Percentiles rank a stretch among this genome's conserved stretches.
Evolutionary conservation across 2,797 vertebrate genomes (phyloP).

Genomic region (Melanotaenia trifasciata): DNA sequence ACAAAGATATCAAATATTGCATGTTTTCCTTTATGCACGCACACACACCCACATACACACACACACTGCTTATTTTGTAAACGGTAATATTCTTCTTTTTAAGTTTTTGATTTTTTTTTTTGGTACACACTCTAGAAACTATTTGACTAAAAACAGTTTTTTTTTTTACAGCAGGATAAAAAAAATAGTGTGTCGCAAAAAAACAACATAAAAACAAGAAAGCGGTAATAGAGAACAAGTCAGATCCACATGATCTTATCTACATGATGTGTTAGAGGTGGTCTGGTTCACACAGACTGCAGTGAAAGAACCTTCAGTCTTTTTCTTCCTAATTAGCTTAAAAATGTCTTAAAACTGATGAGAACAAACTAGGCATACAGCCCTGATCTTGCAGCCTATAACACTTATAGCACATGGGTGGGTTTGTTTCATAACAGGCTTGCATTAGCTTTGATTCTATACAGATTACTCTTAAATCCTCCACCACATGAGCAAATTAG

Average conservation of each 20-base stretch:
- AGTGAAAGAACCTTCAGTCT: background rate
- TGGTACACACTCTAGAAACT: background rate
- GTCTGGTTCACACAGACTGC: background rate
- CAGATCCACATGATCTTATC: background rate
- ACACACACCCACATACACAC: no score
- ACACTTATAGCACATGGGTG: background rate
- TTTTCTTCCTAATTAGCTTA: background rate
- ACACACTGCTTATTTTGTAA: no score
- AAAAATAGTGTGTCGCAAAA: background rate
- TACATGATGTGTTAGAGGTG: background rate
- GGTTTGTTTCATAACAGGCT: constrained; percentile 19
- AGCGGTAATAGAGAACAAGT: background rate
- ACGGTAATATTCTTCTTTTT: no score
- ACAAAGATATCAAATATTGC: no score
- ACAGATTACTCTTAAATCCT: constrained; percentile 17
- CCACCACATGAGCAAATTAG: constrained; percentile 9
- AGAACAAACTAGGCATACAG: background rate
- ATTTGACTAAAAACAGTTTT: constrained; percentile 1
- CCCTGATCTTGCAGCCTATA: background rate
- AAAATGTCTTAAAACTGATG: background rate
- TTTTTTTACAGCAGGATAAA: background rate
- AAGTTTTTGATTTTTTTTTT: no score
- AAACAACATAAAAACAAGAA: background rate
- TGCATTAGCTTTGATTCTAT: constrained; percentile 2
- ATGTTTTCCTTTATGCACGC: no score